Conservation (phyloP, 2,797 vertebrate species). For the Remorina albescens region DNA sequence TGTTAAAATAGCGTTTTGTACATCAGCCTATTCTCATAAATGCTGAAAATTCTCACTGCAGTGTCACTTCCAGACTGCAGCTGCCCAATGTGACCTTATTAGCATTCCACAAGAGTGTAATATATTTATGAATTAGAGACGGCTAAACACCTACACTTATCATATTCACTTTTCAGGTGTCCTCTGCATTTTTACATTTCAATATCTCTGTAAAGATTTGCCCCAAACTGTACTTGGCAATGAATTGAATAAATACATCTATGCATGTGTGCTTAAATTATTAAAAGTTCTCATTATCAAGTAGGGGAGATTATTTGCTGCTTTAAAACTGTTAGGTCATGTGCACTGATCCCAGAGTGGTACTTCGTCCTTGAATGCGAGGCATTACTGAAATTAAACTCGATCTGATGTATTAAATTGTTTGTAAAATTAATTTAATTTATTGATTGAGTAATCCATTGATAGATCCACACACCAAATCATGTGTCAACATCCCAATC, state of each 20-base stretch:
- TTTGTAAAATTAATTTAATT: constrained; percentile 18
- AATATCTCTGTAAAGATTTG: constrained; percentile 8
- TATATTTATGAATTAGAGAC: constrained; percentile 22
- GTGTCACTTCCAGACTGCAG: constrained; percentile 4
- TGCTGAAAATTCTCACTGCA: background rate
- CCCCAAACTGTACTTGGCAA: background rate
- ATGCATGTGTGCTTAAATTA: background rate
- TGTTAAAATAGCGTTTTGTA: constrained; percentile 16
- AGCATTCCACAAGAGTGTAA: constrained; percentile 13
- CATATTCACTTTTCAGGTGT: constrained; percentile 18
- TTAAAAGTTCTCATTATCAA: background rate
- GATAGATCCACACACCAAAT: background rate
- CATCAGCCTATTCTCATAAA: background rate
- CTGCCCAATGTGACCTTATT: background rate
- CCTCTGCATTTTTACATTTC: constrained; percentile 29
- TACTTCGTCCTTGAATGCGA: background rate
- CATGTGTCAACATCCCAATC: background rate
- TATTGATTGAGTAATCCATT: background rate
- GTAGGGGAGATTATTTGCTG: background rate
- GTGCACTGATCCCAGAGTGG: background rate
- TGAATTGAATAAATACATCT: background rate
- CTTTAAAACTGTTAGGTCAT: background rate
- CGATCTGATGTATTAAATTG: background rate
- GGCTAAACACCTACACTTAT: constrained; percentile 10
- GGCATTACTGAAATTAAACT: background rate